A percentile compares a stretch with the other conserved stretches of the same genome.
These are phyloP conservation scores for Dichetophora obliterata DNA, from an alignment of 2,888 invertebrate genomes.

Conservation along the genomic window DNA sequence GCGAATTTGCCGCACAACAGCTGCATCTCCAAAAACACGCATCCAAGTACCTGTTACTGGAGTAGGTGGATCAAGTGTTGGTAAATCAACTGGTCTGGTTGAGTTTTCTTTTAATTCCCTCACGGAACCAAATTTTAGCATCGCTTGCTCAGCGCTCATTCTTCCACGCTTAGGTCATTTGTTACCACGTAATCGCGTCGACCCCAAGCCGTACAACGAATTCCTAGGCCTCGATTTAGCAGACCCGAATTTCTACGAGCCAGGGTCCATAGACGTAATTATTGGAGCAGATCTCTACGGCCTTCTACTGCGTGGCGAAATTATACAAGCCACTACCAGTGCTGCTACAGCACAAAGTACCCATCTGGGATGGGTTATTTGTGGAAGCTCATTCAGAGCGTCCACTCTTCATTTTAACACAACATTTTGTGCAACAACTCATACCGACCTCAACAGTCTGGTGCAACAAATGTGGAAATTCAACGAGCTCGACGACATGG, in stretches of 20 bases:
- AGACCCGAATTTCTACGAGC: constrained; percentile 35
- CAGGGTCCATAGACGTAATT: constrained; percentile 41
- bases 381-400: no score
- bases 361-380: constrained; percentile 31
- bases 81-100: constrained; percentile 39
- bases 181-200: constrained; percentile 27
- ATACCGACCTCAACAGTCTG: constrained; percentile 29
- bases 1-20: constrained; percentile 44
- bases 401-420: constrained; percentile 14
- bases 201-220: constrained; percentile 28
- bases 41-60: constrained; percentile 34
- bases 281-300: constrained; percentile 43
- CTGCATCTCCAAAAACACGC: constrained; percentile 35
- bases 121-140: constrained; percentile 38
- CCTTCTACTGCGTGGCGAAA: constrained; percentile 35
- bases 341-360: constrained; percentile 26
- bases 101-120: constrained; percentile 38
- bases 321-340: constrained; percentile 14
- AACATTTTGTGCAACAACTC: constrained; percentile 30
- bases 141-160: constrained; percentile 38
- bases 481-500: constrained; percentile 11
- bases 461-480: constrained; percentile 40
- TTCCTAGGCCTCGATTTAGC: constrained; percentile 41
- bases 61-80: constrained; percentile 34
- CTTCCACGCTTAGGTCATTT: constrained; percentile 40